phyloP scores from a whole-genome alignment of 2,888 invertebrate genomes.

The Macaria liturata region DNA sequence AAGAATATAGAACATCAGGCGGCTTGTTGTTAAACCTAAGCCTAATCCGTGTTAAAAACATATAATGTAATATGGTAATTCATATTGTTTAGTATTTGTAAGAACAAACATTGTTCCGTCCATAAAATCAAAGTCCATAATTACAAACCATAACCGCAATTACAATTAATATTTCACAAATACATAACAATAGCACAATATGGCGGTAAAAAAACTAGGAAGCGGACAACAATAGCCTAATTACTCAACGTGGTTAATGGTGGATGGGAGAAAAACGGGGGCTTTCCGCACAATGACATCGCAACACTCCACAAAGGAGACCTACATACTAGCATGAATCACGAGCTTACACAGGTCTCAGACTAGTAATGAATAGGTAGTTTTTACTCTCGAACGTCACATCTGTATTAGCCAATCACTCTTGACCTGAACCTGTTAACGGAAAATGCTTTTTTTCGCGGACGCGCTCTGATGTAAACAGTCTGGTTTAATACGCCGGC shows the following conservation, averaged over 20 bases:
- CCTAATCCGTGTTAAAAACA: no score
- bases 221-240: slow-evolving; percentile 21
- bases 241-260: slow-evolving; percentile 14
- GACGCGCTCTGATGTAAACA: slow-evolving; percentile 25
- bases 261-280: slow-evolving; percentile 23
- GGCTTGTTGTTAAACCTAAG: no score
- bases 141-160: background rate
- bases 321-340: slow-evolving; percentile 21
- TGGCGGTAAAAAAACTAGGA: slow-evolving; percentile 8
- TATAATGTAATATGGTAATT: no score
- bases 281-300: slow-evolving; percentile 27
- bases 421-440: slow-evolving; percentile 16
- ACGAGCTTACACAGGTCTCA: slow-evolving; percentile 2
- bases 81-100: no score
- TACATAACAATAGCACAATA: slow-evolving; percentile 5
- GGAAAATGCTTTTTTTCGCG: slow-evolving; percentile 28
- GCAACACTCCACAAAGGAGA: slow-evolving; percentile 19
- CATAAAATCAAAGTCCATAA: background rate
- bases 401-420: slow-evolving; percentile 23
- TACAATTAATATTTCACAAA: slow-evolving; percentile 1
- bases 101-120: no score
- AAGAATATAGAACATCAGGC: no score
- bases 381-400: slow-evolving; percentile 21
- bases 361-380: slow-evolving; percentile 8
- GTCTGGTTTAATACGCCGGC: slow-evolving; percentile 17